Percentiles rank a stretch among this genome's conserved stretches.
phyloP scores from a whole-genome alignment of 1,140 invertebrate genomes.

The Atopsyche davidsoni region DNA sequence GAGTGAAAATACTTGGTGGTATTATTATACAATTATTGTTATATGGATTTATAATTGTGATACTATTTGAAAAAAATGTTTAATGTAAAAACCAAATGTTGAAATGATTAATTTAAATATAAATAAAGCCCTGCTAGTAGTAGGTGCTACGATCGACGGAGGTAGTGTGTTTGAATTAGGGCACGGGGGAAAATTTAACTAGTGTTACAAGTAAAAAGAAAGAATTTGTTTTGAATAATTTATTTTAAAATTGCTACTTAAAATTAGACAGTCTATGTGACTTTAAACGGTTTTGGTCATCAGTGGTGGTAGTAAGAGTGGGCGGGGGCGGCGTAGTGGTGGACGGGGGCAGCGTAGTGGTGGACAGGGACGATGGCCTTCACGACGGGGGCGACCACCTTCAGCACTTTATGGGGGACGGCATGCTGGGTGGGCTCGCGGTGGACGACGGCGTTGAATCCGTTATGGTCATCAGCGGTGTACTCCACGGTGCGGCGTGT shows the following conservation, averaged over 20 bases:
- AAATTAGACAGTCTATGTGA: not conserved
- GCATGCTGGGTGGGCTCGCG: constrained; percentile 48
- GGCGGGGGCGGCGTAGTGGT: constrained; percentile 10
- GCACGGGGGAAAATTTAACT: no score
- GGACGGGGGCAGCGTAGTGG: constrained; percentile 32
- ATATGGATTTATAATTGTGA: not conserved
- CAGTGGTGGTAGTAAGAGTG: constrained; percentile 17
- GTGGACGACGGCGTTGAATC: constrained; percentile 62
- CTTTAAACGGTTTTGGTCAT: constrained; percentile 7
- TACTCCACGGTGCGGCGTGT: constrained; percentile 65
- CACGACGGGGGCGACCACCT: constrained; percentile 34
- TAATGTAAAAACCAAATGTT: no score
- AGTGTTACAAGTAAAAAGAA: no score
- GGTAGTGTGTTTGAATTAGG: no score
- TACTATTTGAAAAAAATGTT: no score
- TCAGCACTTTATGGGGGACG: constrained; percentile 33
- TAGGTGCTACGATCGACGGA: no score
- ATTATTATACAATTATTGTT: not conserved
- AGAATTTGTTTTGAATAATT: no score
- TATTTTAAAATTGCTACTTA: not conserved
- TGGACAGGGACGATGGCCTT: constrained; percentile 30
- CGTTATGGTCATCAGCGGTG: constrained; percentile 64
- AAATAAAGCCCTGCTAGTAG: no score
- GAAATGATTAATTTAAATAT: no score
- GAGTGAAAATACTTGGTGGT: not conserved